phyloP scores from a whole-genome alignment of 2,113 vertebrate genomes.

The Fregetta grallaria region DNA sequence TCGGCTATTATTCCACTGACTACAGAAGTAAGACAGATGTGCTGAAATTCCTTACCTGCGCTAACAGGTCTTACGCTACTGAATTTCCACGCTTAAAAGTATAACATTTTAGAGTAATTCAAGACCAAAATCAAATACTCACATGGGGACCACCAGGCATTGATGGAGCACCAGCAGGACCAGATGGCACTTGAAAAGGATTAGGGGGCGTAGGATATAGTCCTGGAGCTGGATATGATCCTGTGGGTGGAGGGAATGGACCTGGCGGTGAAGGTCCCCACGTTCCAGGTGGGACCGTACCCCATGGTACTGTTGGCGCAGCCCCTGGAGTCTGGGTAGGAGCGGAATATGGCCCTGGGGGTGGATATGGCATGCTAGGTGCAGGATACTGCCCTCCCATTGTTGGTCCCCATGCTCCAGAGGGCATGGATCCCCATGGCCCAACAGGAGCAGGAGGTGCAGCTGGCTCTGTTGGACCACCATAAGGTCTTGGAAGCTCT shows the following conservation, averaged over 20 bases:
- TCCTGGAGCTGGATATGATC: slow-evolving; percentile 78
- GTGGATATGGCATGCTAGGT: slow-evolving; percentile 78
- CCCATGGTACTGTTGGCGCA: slow-evolving; percentile 77
- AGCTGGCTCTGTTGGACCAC: slow-evolving; percentile 75
- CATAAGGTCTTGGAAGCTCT: slow-evolving; percentile 78
- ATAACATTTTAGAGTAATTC: accelerated
- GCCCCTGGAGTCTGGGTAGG: slow-evolving; percentile 77
- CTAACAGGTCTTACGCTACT: accelerated
- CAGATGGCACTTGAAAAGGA: slow-evolving; percentile 79
- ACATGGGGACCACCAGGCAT: slow-evolving; percentile 78
- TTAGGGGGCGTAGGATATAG: slow-evolving; percentile 76
- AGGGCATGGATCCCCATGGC: slow-evolving; percentile 79
- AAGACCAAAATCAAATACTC: slow-evolving; percentile 55
- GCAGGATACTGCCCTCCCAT: slow-evolving; percentile 80
- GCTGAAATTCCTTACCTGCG: not conserved
- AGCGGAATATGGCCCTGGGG: slow-evolving; percentile 76
- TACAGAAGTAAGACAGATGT: not conserved
- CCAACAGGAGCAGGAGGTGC: slow-evolving; percentile 76
- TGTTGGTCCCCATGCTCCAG: slow-evolving; percentile 78
- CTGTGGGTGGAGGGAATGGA: slow-evolving; percentile 75
- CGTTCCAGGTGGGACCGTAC: slow-evolving; percentile 77
- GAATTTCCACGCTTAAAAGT: not conserved
- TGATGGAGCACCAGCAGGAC: slow-evolving; percentile 76
- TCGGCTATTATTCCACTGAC: not conserved
- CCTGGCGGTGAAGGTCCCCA: slow-evolving; percentile 79